Conservation (phyloP, 2,113 vertebrate genomes). For the Empidonax alnorum region DNA sequence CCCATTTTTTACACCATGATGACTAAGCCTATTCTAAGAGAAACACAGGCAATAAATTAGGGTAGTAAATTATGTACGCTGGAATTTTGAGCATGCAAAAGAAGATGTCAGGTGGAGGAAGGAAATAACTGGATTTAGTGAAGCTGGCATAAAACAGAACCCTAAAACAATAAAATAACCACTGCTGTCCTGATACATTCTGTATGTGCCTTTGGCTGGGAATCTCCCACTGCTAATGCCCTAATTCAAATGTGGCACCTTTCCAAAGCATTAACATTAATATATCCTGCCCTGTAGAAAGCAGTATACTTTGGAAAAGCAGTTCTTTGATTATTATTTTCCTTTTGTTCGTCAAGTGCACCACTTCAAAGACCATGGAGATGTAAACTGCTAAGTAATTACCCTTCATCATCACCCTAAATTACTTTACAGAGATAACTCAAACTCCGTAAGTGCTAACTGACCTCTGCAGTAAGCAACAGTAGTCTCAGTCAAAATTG, state of each 20-base stretch:
- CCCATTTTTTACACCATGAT: not conserved
- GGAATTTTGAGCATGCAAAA: not conserved
- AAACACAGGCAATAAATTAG: not conserved
- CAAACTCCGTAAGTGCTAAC: not conserved
- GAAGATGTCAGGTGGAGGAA: not conserved
- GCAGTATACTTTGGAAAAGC: not conserved
- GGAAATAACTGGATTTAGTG: not conserved
- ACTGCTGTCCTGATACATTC: not conserved
- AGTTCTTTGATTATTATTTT: not conserved
- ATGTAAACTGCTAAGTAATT: not conserved
- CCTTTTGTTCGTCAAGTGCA: not conserved
- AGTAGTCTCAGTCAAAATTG: not conserved
- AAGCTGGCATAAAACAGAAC: not conserved
- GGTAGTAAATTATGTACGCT: not conserved
- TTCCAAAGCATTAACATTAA: not conserved
- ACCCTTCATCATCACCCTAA: not conserved
- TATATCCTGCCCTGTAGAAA: not conserved
- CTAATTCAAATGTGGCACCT: not conserved
- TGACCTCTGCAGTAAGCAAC: not conserved
- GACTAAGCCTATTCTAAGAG: not conserved
- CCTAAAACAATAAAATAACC: not conserved
- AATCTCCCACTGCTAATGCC: not conserved
- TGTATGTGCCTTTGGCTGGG: fast-evolving
- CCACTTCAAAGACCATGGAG: not conserved
- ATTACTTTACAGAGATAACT: not conserved